phyloP scores from a whole-genome alignment of 92 coral and sea anemone genomes.

The Zoanthus sansibaricus region DNA sequence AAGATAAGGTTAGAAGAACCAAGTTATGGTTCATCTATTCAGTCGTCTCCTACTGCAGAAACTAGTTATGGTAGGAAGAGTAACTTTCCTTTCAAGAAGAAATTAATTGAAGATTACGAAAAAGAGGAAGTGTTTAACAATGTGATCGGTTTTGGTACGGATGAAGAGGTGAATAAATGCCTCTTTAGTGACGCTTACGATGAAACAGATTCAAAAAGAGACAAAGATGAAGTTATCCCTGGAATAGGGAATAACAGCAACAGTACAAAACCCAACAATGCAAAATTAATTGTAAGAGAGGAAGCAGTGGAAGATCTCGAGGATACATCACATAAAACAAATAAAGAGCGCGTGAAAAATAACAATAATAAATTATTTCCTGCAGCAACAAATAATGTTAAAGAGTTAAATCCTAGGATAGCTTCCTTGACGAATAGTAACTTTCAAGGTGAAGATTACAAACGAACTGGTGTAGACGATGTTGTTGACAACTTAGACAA shows the following conservation, averaged over 20 bases:
- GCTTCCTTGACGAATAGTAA: not conserved
- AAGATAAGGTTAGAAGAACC: not conserved
- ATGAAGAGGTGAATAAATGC: not conserved
- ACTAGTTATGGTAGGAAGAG: not conserved
- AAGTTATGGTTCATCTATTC: not conserved
- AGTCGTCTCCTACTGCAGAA: not conserved
- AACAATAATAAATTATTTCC: not conserved
- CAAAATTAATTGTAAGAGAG: not conserved
- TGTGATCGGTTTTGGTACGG: not conserved
- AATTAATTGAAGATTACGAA: constrained; percentile 6
- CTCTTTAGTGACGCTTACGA: not conserved
- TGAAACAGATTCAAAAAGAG: not conserved
- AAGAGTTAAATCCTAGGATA: not conserved
- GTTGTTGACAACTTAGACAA: not conserved
- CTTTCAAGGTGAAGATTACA: not conserved
- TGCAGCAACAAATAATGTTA: not conserved
- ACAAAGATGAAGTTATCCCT: not conserved
- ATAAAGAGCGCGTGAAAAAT: not conserved
- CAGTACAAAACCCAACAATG: not conserved
- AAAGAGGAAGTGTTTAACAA: not conserved
- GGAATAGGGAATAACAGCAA: not conserved
- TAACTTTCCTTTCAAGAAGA: constrained; percentile 13
- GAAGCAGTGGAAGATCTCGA: not conserved
- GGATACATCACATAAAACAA: not conserved
- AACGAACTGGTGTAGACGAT: constrained; percentile 2